A percentile compares a stretch with the other conserved stretches of the same genome.
Evolutionary conservation across 1,140 invertebrate species (phyloP).

Genomic region (Rhynchophorus ferrugineus): DNA sequence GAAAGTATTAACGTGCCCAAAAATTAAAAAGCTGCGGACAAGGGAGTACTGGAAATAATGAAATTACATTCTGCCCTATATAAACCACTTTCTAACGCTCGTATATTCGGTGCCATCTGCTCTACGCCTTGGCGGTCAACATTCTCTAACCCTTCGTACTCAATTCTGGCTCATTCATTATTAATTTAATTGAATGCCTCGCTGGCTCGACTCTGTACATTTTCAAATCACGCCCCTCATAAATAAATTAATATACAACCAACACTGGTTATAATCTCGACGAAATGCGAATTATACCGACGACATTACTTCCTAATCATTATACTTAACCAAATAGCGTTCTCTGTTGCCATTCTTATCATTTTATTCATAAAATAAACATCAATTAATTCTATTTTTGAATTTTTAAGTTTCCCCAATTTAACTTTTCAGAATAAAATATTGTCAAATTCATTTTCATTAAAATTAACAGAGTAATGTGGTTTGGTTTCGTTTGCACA

Average conservation of each 20-base stretch:
- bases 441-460: too few species aligned
- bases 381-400: too few species aligned
- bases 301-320: neutral
- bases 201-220: neutral
- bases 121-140: slow-evolving; percentile 4
- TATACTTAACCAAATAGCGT: neutral
- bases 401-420: too few species aligned
- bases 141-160: neutral
- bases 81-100: neutral
- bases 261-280: neutral
- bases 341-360: neutral
- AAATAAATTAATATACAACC: slow-evolving; percentile 5
- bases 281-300: neutral
- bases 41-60: neutral
- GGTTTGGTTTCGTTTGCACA: too few species aligned
- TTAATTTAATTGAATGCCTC: slow-evolving; percentile 3
- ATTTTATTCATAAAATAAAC: too few species aligned
- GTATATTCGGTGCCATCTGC: slow-evolving; percentile 1
- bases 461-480: too few species aligned
- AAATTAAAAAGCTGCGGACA: neutral
- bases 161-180: slow-evolving; percentile 3
- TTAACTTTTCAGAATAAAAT: too few species aligned
- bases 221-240: slow-evolving; percentile 4
- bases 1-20: neutral
- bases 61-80: neutral